Evolutionary conservation across 2,797 vertebrate species (phyloP).

Genomic region (Hippocampus kuda): DNA sequence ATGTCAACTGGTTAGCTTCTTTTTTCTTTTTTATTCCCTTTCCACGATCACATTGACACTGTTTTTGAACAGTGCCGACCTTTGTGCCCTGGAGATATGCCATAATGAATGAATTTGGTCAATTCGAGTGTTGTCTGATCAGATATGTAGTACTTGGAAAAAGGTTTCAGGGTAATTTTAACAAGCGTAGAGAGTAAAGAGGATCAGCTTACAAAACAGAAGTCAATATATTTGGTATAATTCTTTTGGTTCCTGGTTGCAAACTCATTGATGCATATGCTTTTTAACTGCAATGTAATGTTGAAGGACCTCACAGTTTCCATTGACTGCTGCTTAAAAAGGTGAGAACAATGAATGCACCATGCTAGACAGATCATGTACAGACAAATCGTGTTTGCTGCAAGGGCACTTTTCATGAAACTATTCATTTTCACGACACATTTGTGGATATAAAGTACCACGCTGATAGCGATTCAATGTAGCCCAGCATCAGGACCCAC

Average conservation of each 20-base stretch:
- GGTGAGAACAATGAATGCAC: not conserved
- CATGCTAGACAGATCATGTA: not conserved
- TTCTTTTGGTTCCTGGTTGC: not conserved
- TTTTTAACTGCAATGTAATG: not conserved
- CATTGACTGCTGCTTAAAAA: not conserved
- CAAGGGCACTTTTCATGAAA: not conserved
- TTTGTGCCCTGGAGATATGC: constrained; percentile 10
- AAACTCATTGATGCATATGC: not conserved
- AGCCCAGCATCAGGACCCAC: not conserved
- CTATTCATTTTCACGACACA: not conserved
- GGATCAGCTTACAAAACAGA: not conserved
- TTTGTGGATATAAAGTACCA: not conserved
- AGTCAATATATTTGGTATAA: not conserved
- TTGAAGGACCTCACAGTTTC: not conserved
- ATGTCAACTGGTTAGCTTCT: constrained; percentile 27
- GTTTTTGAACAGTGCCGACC: constrained; percentile 20
- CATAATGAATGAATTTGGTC: not conserved
- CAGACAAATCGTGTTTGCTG: not conserved
- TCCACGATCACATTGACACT: constrained; percentile 12
- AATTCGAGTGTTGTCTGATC: not conserved
- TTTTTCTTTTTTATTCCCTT: constrained; percentile 7
- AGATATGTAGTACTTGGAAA: not conserved
- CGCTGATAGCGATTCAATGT: not conserved
- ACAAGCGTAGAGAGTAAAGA: too few relatives aligned
- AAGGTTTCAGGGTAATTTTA: not conserved